Evolutionary conservation across 2,113 vertebrate genomes (phyloP), one percentile per base, ranked within the genome.

Genomic region (Tachysurus vachellii): DNA sequence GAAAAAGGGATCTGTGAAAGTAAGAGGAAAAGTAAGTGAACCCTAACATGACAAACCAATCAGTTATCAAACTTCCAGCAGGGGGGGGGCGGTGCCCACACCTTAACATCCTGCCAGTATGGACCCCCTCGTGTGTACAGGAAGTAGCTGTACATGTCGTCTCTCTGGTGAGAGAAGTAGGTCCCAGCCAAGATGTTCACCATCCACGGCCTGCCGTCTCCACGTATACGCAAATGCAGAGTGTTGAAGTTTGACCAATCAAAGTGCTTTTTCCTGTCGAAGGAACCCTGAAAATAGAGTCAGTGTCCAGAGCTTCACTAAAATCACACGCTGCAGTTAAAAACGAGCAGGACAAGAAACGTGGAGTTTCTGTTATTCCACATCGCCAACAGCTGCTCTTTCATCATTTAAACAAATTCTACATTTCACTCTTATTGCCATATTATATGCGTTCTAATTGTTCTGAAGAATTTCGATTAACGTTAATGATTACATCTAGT

Each of bases 101-200:
- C 98, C 97, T 96, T 97, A 83, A 99, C 94, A n/a, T 99, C 97
- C 85, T 99, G 97, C 98, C 98, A 99, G 92, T 99, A 99, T 0
- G 98, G 98, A 0, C 98, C 98, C 19, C 98, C 98, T 21, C 97
- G 94, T 1, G 98, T 98, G 87, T 96, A 99, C 92, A 99, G 93
- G 92, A 99, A 99, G 89, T 99, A 99, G 90, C 90, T 96, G 94
- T 98, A 98, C 3, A 98, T 90, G 80, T 98, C 97, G n/a, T 97
- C 95, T 88, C 93, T 96, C 42, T 94, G 94, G 88, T 97, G 96
- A 21, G 96, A 90, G 90, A 96, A 96, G 91, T 96, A 97, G 0
- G 92, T 96, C 57, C 97, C 95, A 23, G 94, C 56, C 9, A 83
- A 94, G 36, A 99, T 94, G 91, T 95, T 97, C 76, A 99, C 92